phyloP scores from a whole-genome alignment of 2,888 invertebrate species.

The Mesochorus sp. region DNA sequence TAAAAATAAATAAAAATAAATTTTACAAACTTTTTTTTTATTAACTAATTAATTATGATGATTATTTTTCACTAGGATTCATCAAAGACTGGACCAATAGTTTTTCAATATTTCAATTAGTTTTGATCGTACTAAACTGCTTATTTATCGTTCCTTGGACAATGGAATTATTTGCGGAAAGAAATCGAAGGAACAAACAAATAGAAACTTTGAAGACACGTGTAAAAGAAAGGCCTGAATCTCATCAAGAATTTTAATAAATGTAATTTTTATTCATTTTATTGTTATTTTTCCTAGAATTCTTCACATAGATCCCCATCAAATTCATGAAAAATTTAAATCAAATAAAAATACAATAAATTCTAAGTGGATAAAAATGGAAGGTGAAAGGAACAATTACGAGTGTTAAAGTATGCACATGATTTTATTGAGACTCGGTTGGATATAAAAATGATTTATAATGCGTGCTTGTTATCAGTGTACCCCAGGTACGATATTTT shows the following conservation, averaged over 20 bases:
- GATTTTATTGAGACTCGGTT: slow-evolving; percentile 33
- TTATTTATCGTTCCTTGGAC: slow-evolving; percentile 88
- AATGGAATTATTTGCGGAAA: slow-evolving; percentile 82
- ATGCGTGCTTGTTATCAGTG: background rate
- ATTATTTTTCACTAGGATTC: slow-evolving; percentile 82
- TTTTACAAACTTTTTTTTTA: background rate
- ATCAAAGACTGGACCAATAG: slow-evolving; percentile 86
- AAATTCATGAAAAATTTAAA: background rate
- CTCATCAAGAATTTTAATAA: slow-evolving; percentile 34
- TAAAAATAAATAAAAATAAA: background rate
- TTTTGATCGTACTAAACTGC: slow-evolving; percentile 86
- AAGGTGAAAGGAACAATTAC: background rate
- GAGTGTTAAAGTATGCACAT: background rate
- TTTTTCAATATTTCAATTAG: slow-evolving; percentile 87
- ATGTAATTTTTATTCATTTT: slow-evolving; percentile 8
- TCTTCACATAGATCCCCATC: background rate
- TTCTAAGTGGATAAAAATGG: background rate
- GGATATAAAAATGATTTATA: slow-evolving; percentile 9
- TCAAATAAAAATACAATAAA: background rate
- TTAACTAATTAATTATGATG: background rate
- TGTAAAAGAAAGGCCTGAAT: slow-evolving; percentile 15
- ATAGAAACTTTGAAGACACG: slow-evolving; percentile 17
- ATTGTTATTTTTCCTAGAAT: background rate
- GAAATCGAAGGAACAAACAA: slow-evolving; percentile 57
- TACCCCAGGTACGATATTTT: slow-evolving; percentile 8